Evolutionary conservation across 2,113 vertebrate species (phyloP), one percentile per base, ranked within the genome.

Genomic region (Amblyopsis rosae): DNA sequence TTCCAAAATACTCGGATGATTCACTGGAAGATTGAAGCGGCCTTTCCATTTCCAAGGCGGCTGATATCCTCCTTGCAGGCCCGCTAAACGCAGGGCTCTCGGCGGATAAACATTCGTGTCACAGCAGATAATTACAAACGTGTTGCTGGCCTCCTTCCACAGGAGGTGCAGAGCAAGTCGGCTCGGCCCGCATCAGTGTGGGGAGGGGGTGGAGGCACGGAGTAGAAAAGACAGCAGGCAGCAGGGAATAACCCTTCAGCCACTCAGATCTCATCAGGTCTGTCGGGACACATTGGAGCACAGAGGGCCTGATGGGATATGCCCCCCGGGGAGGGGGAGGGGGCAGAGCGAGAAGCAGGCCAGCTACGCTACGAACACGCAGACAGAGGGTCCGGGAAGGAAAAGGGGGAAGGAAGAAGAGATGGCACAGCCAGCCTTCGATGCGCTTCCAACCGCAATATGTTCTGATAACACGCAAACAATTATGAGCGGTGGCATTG

Each of bases 261-360:
- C 90, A 82, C 90, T 90, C 83, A 83, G 90, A 91, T 91, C 90
- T 87, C 90, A 90, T 92, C 90, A 90, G 89, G 86, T 92, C 90
- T 92, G 90, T 92, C 90, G 90, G 89, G 88, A 92, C 90, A 91
- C 90, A 91, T 92, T 79, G 90, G 83, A 86, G 81, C 88, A 90
- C 90, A 86, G 84, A 80, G 69, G 85, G 87, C 88, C 89, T 92
- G 90, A 92, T 92, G 90, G 87, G 88, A 90, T 73, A 84, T 83
- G 87, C 83, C 90, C 87, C 76, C 77, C 72, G 59, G 90, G 72
- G 59, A 13, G 32, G 58, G 56, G 26, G 55, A 10, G 57, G 32
- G 1, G 7, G n/a, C 12, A 1, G 80, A 82, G 87, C 81, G 87
- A 79, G 86, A 90, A 87, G 87, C 87, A 87, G 87, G 86, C 88